Conservation (phyloP, 2,113 vertebrate genomes). For the Notothenia coriiceps region DNA sequence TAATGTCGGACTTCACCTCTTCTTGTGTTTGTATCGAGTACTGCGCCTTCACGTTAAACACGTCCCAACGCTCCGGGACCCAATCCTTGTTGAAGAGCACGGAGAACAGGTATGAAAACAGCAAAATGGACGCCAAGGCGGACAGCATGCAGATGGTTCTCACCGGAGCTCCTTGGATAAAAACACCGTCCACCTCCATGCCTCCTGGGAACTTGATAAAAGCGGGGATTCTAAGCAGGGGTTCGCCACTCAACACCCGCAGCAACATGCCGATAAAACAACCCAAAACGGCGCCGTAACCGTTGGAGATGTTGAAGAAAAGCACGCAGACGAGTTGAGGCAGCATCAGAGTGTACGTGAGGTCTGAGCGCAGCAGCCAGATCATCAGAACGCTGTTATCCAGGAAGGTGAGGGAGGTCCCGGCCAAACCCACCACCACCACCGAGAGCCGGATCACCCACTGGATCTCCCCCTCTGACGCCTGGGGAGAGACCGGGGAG, state of each 20-base stretch:
- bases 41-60: slow-evolving; percentile 65
- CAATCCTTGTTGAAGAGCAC: slow-evolving; percentile 79
- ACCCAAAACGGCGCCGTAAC: slow-evolving; percentile 78
- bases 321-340: slow-evolving; percentile 84
- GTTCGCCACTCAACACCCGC: slow-evolving; percentile 83
- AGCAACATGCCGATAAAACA: slow-evolving; percentile 75
- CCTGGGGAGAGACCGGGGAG: slow-evolving; percentile 65
- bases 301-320: slow-evolving; percentile 76
- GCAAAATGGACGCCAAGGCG: slow-evolving; percentile 51
- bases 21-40: background rate
- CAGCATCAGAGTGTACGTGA: slow-evolving; percentile 84
- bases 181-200: slow-evolving; percentile 32
- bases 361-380: slow-evolving; percentile 84
- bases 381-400: slow-evolving; percentile 81
- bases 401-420: slow-evolving; percentile 76
- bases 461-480: slow-evolving; percentile 80
- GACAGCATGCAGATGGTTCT: slow-evolving; percentile 48
- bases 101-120: slow-evolving; percentile 71
- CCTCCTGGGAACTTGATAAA: slow-evolving; percentile 76
- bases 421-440: slow-evolving; percentile 76
- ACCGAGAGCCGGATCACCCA: slow-evolving; percentile 83
- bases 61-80: slow-evolving; percentile 78
- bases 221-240: slow-evolving; percentile 71
- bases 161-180: slow-evolving; percentile 51
- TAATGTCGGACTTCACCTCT: background rate